Evolutionary conservation across 2,888 invertebrate genomes (phyloP), one percentile per base, ranked within the genome.

Genomic region (Ctenicera cuprea): DNA sequence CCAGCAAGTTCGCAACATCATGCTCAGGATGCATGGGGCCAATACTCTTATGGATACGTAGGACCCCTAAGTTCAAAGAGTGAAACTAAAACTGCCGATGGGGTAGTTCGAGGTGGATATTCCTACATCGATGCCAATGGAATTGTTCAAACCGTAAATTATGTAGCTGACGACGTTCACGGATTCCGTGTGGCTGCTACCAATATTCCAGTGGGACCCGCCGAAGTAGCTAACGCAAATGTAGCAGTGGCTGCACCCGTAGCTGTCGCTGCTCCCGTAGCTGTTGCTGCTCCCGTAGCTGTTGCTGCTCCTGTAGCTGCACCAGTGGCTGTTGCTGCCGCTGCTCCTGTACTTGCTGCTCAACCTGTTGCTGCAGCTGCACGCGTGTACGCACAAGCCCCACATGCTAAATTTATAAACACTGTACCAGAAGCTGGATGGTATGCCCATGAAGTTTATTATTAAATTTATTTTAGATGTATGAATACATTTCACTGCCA

Each of bases 81-180:
- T 48, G 93, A 93, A 85, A 87, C 90, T 0, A 89, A 90, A 73
- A 88, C 89, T 2, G 87, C 89, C 70, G 91, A 92, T 82, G 92
- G 92, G 16, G 89, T 91, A 12, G 91, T 91, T 26, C 88, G 89
- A 72, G 92, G 92, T 59, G 91, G 90, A 50, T 93, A 93, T 83
- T 91, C 92, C 43, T 93, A 93, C 83, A 89, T 93, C 69, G 93
- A 93, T 83, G 91, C 91, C 14, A 89, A 92, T 81, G 92, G 92
- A 1, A 86, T 90, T 69, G 84, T 92, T 9, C 92, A 92, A 83
- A 90, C 90, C 38, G 91, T 92, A 20, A 89, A 90, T 72, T 92
- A 92, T 82, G 87, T 91, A 22, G 90, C 92, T 5, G 92, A 92
- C 86, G 87, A 88, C 41, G 86, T 88, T 0, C 89, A 91, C 80